Evolutionary conservation across 2,888 invertebrate genomes (phyloP), one percentile per base, ranked within the genome.

Genomic region (Himalopsyche kuldschensis): DNA sequence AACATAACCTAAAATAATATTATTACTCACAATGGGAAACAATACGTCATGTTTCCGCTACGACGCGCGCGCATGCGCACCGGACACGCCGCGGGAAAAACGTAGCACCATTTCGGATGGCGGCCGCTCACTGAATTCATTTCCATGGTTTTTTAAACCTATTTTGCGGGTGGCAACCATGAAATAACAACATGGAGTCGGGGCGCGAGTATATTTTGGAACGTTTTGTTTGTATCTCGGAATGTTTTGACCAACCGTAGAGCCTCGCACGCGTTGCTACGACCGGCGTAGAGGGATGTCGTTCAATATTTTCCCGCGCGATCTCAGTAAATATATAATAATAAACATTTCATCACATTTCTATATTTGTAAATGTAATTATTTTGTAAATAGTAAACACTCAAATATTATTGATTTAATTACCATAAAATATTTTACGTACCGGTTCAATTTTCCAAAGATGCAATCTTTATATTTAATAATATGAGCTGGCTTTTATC

Each of bases 1-100:
- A 69, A 82, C 75, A 30, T 82, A 82, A 82, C 82, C 82, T 82
- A 78, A 17, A 82, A 82, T 77, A 77, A 80, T 76, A 76, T 55
- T 55, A 20, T 55, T 55, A 8, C 30, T 77, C 69, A 76, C 76
- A 77, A 76, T 77, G 55, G 63, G 32, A 80, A 55, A 47, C 30
- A 75, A 63, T 20, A 55, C 55, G 55, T 55, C 55, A 55, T 55
- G 55, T 75, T 32, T 55, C 63, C 63, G 77, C 55, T 55, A 55
- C 20, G 2, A 30, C 0, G 17, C 15, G 41, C 79, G 63, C 83
- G 83, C 80, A 80, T 30, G 80, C 80, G 80, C 63, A 8, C 10
- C 69, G 75, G 41, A 48, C 15, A 27, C 6, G 4, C 17, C 20
- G 69, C 41, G 46, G 82, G 82, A 31, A 83, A 82, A 69, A 41